phyloP scores from a whole-genome alignment of 2,888 invertebrate species.

The Andrena camellia region DNA sequence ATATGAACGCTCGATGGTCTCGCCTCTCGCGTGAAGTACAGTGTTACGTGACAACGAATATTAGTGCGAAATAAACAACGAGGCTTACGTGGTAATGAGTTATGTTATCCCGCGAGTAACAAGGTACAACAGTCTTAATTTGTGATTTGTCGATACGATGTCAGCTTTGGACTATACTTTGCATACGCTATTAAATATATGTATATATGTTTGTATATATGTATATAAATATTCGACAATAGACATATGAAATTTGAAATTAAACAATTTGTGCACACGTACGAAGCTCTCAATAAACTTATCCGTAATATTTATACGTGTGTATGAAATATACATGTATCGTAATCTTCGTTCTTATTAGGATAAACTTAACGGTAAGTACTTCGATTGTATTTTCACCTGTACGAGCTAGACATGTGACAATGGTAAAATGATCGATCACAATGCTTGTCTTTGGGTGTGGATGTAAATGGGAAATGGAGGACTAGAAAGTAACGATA shows the following conservation, averaged over 20 bases:
- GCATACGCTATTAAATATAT: conserved; percentile 32
- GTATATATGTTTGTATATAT: conserved; percentile 4
- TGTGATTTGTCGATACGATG: conserved; percentile 53
- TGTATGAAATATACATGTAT: conserved; percentile 42
- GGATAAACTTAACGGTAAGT: conserved; percentile 35
- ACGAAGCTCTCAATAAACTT: conserved; percentile 49
- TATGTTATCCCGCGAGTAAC: conserved; percentile 20
- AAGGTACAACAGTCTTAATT: conserved; percentile 57
- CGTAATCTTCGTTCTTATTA: conserved; percentile 29
- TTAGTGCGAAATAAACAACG: conserved; percentile 16
- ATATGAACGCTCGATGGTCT: neutral
- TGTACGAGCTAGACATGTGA: conserved; percentile 37
- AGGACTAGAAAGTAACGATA: conserved; percentile 16
- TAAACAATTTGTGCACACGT: conserved; percentile 52
- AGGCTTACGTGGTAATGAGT: conserved; percentile 11
- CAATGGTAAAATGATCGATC: conserved; percentile 44
- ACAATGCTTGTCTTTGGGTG: conserved; percentile 46
- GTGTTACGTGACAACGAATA: conserved; percentile 18
- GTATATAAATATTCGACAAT: conserved; percentile 38
- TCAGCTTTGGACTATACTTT: conserved; percentile 25
- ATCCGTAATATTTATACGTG: conserved; percentile 37
- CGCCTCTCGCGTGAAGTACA: neutral
- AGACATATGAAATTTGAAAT: conserved; percentile 28
- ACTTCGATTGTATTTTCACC: conserved; percentile 28
- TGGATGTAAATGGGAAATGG: conserved; percentile 15